Evolutionary conservation across 2,113 vertebrate species (phyloP).

Genomic region (Syngnathus floridae): DNA sequence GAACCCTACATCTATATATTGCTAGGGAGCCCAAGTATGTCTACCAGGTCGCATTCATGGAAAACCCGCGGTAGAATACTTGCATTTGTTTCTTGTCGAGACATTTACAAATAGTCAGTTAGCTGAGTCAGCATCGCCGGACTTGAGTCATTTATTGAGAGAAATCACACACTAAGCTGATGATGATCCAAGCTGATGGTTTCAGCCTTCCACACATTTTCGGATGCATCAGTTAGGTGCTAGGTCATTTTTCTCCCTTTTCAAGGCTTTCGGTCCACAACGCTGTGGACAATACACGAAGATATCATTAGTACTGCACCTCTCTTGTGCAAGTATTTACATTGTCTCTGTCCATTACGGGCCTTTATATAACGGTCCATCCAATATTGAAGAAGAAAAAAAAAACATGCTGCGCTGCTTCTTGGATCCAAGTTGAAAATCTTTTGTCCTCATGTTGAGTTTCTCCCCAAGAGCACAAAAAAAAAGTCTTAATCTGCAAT

Average conservation of each 20-base stretch:
- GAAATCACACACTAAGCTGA: conserved; percentile 54
- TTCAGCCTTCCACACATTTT: conserved; percentile 39
- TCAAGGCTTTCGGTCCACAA: conserved; percentile 60
- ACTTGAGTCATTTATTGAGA: conserved; percentile 47
- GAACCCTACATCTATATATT: conserved; percentile 69
- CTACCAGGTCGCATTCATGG: conserved; percentile 63
- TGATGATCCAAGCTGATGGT: conserved; percentile 34
- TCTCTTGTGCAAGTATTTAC: conserved; percentile 40
- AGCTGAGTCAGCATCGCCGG: conserved; percentile 42
- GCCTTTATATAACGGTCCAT: conserved; percentile 22
- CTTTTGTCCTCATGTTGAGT: conserved; percentile 1
- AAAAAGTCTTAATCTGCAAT: conserved; percentile 5
- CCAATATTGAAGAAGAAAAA: conserved; percentile 12
- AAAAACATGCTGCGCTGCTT: conserved; percentile 8
- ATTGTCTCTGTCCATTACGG: conserved; percentile 26
- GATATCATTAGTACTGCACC: conserved; percentile 35
- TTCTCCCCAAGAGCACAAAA: background rate
- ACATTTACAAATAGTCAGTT: conserved; percentile 63
- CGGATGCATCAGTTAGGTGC: conserved; percentile 49
- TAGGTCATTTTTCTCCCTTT: conserved; percentile 42
- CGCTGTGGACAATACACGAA: conserved; percentile 35
- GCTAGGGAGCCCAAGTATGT: conserved; percentile 68
- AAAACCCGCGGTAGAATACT: conserved; percentile 65
- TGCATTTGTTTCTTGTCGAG: conserved; percentile 49
- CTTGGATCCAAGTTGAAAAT: conserved; percentile 31